These are phyloP conservation scores for Pandemis cinnamomeana DNA, from an alignment of 2,888 invertebrate genomes.

Conservation along the genomic window DNA sequence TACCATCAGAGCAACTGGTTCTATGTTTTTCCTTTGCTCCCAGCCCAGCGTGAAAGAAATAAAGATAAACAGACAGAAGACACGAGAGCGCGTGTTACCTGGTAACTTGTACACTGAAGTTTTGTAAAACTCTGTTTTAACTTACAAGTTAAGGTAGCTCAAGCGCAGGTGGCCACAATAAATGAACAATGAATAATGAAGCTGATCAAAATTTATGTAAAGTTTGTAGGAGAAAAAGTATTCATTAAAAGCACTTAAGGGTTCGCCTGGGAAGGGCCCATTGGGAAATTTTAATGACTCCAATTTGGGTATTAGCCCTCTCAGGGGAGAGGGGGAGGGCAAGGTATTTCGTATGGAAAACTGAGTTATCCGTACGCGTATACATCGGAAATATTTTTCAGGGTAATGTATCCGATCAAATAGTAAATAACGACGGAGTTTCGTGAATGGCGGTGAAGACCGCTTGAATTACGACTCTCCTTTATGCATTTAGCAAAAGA, in stretches of 20 bases:
- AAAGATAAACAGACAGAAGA: no score
- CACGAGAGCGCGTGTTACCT: no score
- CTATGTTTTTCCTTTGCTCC: no score
- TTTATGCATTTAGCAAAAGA: no score
- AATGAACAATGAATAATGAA: background rate
- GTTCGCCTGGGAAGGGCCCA: background rate
- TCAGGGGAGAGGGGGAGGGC: background rate
- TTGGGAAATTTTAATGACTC: constrained; percentile 8
- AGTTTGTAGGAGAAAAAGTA: constrained; percentile 14
- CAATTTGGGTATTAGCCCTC: constrained; percentile 7
- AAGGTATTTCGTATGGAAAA: background rate
- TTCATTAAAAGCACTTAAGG: constrained; percentile 17
- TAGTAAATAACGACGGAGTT: no score
- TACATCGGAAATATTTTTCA: background rate
- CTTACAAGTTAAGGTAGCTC: background rate
- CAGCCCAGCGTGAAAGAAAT: no score
- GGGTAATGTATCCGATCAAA: background rate
- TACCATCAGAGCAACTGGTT: no score
- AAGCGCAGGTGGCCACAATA: background rate
- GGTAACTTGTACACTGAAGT: no score
- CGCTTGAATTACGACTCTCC: no score
- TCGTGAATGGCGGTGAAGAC: no score
- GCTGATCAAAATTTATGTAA: constrained; percentile 11
- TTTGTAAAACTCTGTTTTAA: no score
- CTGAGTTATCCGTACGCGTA: background rate